Evolutionary conservation across 2,113 vertebrate species (phyloP).

Genomic region (Hydrochoerus hydrochaeris): DNA sequence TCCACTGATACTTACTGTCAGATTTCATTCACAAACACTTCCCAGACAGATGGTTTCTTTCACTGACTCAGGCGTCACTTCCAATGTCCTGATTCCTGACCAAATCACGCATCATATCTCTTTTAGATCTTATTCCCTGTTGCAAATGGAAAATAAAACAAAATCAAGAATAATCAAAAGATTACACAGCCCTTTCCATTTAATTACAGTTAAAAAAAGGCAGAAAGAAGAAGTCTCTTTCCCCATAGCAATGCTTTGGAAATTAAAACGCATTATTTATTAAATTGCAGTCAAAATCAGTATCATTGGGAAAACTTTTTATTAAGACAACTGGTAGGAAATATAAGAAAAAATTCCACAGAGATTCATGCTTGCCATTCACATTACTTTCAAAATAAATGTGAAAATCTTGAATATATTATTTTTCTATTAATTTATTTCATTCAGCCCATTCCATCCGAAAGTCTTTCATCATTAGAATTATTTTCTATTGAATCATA

Average conservation of each 20-base stretch:
- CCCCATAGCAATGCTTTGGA: not conserved
- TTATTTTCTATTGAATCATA: not conserved
- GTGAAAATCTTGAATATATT: not conserved
- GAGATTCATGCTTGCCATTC: not conserved
- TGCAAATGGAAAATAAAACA: slow-evolving; percentile 56
- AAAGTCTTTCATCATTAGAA: slow-evolving; percentile 21
- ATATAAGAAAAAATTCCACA: not conserved
- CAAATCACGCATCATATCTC: slow-evolving; percentile 57
- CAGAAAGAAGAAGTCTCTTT: not conserved
- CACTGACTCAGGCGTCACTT: slow-evolving; percentile 59
- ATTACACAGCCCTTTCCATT: not conserved
- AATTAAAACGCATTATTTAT: slow-evolving; percentile 42
- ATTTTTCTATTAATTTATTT: slow-evolving; percentile 11
- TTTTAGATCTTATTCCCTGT: slow-evolving; percentile 57
- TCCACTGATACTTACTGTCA: slow-evolving; percentile 69
- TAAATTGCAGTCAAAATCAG: slow-evolving; percentile 52
- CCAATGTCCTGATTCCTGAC: slow-evolving; percentile 51
- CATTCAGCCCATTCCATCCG: not conserved
- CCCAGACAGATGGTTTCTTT: slow-evolving; percentile 70
- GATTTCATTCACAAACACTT: slow-evolving; percentile 74
- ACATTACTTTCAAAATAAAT: slow-evolving; percentile 28
- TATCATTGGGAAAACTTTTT: not conserved
- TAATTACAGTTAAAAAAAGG: not conserved
- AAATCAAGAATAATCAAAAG: slow-evolving; percentile 63
- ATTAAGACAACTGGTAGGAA: slow-evolving; percentile 47